phyloP scores from a whole-genome alignment of 2,888 invertebrate species.

The Rhamnusium bicolor region DNA sequence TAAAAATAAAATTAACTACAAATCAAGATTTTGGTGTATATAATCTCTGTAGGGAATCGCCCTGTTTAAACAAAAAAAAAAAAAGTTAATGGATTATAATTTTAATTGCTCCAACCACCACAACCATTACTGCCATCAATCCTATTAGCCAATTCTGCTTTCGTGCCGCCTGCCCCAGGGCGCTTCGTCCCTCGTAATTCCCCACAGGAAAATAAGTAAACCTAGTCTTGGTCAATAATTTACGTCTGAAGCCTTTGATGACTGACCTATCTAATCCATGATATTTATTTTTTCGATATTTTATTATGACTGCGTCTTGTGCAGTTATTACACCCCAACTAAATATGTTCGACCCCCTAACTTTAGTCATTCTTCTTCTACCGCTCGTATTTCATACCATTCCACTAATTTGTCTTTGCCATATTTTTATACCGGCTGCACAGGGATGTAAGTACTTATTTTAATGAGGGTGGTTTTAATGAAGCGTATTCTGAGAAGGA shows the following conservation, averaged over 20 bases:
- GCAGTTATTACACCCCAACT: slow-evolving; percentile 8
- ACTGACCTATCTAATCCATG: background rate
- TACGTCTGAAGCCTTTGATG: slow-evolving; percentile 2
- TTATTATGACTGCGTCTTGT: background rate
- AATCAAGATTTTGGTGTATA: too few relatives aligned
- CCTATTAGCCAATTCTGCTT: background rate
- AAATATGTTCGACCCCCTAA: slow-evolving; percentile 14
- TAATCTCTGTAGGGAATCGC: too few relatives aligned
- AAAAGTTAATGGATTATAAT: slow-evolving; percentile 9
- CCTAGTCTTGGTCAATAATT: slow-evolving; percentile 19
- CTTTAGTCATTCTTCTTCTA: slow-evolving; percentile 6
- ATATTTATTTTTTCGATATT: slow-evolving; percentile 4
- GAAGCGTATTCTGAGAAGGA: slow-evolving; percentile 50
- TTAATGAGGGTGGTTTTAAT: slow-evolving; percentile 60
- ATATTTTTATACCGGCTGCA: slow-evolving; percentile 49
- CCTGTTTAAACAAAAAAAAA: background rate
- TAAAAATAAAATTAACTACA: too few relatives aligned
- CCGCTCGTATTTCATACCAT: slow-evolving; percentile 43
- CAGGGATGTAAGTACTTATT: slow-evolving; percentile 57
- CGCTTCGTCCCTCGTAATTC: background rate
- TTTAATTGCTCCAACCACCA: slow-evolving; percentile 16
- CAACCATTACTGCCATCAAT: slow-evolving; percentile 6
- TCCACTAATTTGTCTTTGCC: slow-evolving; percentile 52
- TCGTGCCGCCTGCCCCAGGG: background rate
- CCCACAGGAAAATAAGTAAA: slow-evolving; percentile 19